A percentile compares a stretch with the other conserved stretches of the same genome.
phyloP scores from a whole-genome alignment of 1,140 invertebrate genomes.

The Centruroides vittatus region DNA sequence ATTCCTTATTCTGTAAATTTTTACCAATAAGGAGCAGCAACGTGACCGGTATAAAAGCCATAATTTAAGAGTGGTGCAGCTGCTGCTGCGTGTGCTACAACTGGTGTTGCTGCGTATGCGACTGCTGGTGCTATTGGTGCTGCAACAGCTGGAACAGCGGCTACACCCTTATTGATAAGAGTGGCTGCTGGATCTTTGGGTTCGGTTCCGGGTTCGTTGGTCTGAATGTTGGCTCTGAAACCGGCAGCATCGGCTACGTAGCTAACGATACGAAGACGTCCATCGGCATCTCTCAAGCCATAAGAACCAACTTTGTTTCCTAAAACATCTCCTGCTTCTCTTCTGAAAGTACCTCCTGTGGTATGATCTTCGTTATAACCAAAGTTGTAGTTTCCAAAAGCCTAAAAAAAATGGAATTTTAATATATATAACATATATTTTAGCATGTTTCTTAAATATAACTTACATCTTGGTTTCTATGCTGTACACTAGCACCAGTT shows the following conservation, averaged over 20 bases:
- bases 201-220: constrained; percentile 16
- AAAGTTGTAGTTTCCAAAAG: constrained; percentile 22
- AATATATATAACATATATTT: not conserved
- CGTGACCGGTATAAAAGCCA: no score
- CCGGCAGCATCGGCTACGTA: constrained; percentile 23
- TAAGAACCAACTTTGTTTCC: constrained; percentile 22
- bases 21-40: no score
- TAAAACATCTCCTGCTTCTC: constrained; percentile 14
- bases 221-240: constrained; percentile 20
- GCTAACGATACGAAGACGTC: constrained; percentile 20
- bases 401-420: constrained; percentile 7
- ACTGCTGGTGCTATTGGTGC: constrained; percentile 19
- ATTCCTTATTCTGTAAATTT: no score
- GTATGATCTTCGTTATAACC: constrained; percentile 22
- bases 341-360: constrained; percentile 21
- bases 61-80: not conserved
- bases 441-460: not conserved
- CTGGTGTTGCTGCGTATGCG: constrained; percentile 23
- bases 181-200: constrained; percentile 16
- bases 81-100: not conserved
- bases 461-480: constrained; percentile 20
- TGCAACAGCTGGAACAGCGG: constrained; percentile 10
- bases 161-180: constrained; percentile 19
- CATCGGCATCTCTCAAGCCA: constrained; percentile 20
- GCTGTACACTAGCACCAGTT: constrained; percentile 11